Percentiles rank a stretch among this genome's conserved stretches.
phyloP scores from a whole-genome alignment of 2,888 invertebrate genomes.

The Xanthorhoe designata region DNA sequence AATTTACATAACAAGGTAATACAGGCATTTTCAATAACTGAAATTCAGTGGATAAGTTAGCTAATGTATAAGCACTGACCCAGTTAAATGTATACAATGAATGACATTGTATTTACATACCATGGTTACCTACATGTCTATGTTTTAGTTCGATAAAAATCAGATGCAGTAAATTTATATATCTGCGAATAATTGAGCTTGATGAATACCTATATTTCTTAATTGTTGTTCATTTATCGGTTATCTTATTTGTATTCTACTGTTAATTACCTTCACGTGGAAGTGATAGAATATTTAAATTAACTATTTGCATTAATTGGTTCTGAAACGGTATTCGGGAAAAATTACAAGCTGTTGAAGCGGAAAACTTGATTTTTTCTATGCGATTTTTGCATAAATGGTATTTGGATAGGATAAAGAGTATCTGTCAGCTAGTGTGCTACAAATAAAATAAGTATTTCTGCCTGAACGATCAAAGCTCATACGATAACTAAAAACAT shows the following conservation, averaged over 20 bases:
- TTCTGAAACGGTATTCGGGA: no score
- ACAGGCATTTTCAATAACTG: not conserved
- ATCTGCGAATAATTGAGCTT: not conserved
- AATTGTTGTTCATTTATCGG: not conserved
- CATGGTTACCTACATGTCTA: not conserved
- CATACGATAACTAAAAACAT: no score
- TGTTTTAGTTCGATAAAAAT: not conserved
- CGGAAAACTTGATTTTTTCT: no score
- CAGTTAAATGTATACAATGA: not conserved
- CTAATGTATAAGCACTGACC: not conserved
- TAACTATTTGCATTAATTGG: not conserved
- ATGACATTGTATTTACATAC: not conserved
- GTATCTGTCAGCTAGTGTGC: no score
- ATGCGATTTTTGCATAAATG: no score
- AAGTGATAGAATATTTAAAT: conserved; percentile 2
- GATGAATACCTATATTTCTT: not conserved
- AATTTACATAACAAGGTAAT: no score
- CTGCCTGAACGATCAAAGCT: no score
- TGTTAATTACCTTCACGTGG: not conserved
- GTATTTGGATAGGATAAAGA: no score
- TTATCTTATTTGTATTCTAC: not conserved
- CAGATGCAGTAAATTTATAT: not conserved
- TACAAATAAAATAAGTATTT: no score
- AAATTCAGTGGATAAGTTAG: not conserved
- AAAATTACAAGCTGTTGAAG: no score